Evolutionary conservation across 2,797 vertebrate species (phyloP), one percentile per base, ranked within the genome.

Genomic region (Coranthus polyacanthus): DNA sequence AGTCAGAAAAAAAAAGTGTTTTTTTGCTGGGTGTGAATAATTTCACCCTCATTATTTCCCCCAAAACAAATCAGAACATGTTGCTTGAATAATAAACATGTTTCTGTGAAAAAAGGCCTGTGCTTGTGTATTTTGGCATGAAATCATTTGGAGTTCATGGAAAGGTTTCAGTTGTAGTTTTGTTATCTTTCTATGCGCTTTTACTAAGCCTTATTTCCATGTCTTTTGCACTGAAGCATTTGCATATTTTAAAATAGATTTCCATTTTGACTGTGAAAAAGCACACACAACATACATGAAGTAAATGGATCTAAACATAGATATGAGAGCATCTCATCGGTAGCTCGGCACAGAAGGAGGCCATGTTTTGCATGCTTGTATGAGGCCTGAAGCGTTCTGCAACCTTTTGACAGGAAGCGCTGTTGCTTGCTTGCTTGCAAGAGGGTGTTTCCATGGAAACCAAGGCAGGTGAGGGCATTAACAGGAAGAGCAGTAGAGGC

Each of bases 361-460:
- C 68, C 76, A 43, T 73, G 80, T 80, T 81, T 73, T 63, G 46
- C 53, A 22, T 36, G 72, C 50, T 59, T 24, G 29, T 6, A 24
- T 21, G 55, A 64, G 49, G 59, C 70, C 54, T 17, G 16, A 74
- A 72, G 68, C 59, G 53, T 59, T 66, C 69, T 57, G 81, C 64
- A 70, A 75, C 63, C 49, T 54, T 52, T 21, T 43, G 78, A 88
- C 91, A 93, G 93, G 92, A 94, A 94, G 72, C 37, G 6, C 57
- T 43, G 67, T 76, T 68, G 68, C 78, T 75, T 68, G 81, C 83
- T 51, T 43, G 53, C 69, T 54, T 64, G 77, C 68, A 26, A 61
- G 58, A 68, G 67, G 38, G 55, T 78, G 92, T 93, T 89, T 81
- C 91, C 70, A 81, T 90, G 83, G 92, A 68, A 86, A 93, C 88